Percentiles rank a stretch among this genome's conserved stretches.
Evolutionary conservation across 2,888 invertebrate genomes (phyloP).

Genomic region (Tricholauxania praeusta): DNA sequence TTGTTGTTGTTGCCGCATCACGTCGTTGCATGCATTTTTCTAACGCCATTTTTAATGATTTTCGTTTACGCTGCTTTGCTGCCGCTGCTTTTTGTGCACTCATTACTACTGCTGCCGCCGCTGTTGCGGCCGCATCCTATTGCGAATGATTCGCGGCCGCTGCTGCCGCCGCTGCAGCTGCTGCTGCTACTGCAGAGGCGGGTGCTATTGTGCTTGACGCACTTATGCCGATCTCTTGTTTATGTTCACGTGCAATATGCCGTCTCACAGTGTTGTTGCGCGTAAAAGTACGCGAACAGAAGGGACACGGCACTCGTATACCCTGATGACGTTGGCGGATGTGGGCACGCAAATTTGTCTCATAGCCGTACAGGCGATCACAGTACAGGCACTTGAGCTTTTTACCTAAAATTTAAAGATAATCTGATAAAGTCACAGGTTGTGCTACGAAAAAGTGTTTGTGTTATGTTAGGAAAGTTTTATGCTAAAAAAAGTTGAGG

Average conservation of each 20-base stretch:
- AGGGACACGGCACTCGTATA: slow-evolving; percentile 91
- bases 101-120: slow-evolving; percentile 67
- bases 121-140: slow-evolving; percentile 68
- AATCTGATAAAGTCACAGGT: too few relatives aligned
- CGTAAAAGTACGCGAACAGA: slow-evolving; percentile 90
- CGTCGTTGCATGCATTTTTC: slow-evolving; percentile 64
- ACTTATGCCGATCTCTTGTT: slow-evolving; percentile 71
- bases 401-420: slow-evolving; percentile 74
- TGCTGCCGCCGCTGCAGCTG: slow-evolving; percentile 60
- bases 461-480: too few relatives aligned
- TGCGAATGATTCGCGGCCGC: slow-evolving; percentile 67
- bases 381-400: slow-evolving; percentile 93
- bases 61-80: slow-evolving; percentile 64
- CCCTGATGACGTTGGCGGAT: slow-evolving; percentile 93
- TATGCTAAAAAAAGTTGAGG: too few relatives aligned
- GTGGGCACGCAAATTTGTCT: slow-evolving; percentile 92
- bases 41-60: slow-evolving; percentile 64
- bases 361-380: slow-evolving; percentile 92
- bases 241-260: slow-evolving; percentile 91
- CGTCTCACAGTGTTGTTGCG: slow-evolving; percentile 92
- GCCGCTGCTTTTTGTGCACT: slow-evolving; percentile 63
- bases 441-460: too few relatives aligned
- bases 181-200: slow-evolving; percentile 59
- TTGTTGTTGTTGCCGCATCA: slow-evolving; percentile 56
- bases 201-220: slow-evolving; percentile 55